Percentiles rank a stretch among this genome's conserved stretches.
Evolutionary conservation across 2,888 invertebrate genomes (phyloP).

Genomic region (Brachypterus glaber): DNA sequence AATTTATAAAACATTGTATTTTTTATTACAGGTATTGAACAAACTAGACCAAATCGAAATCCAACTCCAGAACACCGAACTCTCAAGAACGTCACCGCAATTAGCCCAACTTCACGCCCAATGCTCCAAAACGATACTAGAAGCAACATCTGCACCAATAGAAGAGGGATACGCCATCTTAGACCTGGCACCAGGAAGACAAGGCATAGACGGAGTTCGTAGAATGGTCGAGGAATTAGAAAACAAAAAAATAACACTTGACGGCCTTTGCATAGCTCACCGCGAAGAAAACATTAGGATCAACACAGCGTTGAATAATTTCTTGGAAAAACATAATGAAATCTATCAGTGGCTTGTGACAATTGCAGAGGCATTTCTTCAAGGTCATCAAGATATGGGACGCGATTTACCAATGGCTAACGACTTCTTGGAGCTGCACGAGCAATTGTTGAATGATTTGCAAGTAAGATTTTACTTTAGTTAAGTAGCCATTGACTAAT

Average conservation of each 20-base stretch:
- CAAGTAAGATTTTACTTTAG: no score
- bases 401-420: constrained; percentile 53
- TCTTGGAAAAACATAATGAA: constrained; percentile 59
- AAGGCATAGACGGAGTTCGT: constrained; percentile 58
- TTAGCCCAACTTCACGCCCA: constrained; percentile 59
- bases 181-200: constrained; percentile 55
- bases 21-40: constrained; percentile 50
- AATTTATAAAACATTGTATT: constrained; percentile 4
- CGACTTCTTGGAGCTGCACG: constrained; percentile 65
- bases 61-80: constrained; percentile 55
- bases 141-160: constrained; percentile 56
- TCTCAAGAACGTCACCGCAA: constrained; percentile 55
- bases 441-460: constrained; percentile 61
- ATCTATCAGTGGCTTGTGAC: constrained; percentile 65
- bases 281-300: constrained; percentile 59
- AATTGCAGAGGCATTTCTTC: constrained; percentile 62
- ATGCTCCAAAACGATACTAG: constrained; percentile 55
- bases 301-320: constrained; percentile 57
- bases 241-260: constrained; percentile 57
- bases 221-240: constrained; percentile 62
- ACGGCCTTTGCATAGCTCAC: constrained; percentile 55
- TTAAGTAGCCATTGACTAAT: no score
- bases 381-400: constrained; percentile 68
- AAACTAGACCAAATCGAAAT: constrained; percentile 68
- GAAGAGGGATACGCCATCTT: constrained; percentile 64